A percentile compares a stretch with the other conserved stretches of the same genome.
These are phyloP conservation scores for Ranitomeya imitator DNA, from an alignment of 2,113 vertebrate species.

Conservation along the genomic window DNA sequence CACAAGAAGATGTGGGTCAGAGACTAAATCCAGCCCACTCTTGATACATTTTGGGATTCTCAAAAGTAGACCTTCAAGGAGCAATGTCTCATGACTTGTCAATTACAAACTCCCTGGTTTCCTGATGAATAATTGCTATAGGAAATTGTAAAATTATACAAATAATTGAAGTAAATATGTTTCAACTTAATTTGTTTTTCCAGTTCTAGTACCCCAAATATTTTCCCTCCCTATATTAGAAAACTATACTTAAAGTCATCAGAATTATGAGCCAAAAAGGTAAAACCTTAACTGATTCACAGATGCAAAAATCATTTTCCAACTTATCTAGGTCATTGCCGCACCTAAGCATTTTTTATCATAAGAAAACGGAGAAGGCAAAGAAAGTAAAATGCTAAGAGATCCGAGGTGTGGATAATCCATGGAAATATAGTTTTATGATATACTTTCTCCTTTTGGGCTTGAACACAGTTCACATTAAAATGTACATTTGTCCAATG, in stretches of 20 bases:
- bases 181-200: background rate
- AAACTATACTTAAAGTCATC: background rate
- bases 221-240: background rate
- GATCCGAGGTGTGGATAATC: background rate
- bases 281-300: background rate
- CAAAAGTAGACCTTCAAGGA: background rate
- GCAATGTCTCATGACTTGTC: background rate
- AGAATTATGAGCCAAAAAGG: background rate
- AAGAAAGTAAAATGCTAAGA: background rate
- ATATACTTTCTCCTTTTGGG: background rate
- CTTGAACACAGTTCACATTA: no score
- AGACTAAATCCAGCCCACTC: background rate
- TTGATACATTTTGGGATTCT: background rate
- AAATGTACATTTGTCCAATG: no score
- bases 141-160: background rate
- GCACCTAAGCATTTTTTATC: background rate
- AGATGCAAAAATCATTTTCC: constrained; percentile 2
- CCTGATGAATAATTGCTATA: background rate
- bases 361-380: background rate
- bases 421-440: background rate
- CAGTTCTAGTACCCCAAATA: background rate
- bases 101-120: background rate
- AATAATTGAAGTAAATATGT: background rate
- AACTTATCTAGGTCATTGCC: background rate
- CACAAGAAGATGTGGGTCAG: no score